A percentile compares a stretch with the other conserved stretches of the same genome.
phyloP scores from a whole-genome alignment of 2,113 vertebrate species.

The cattle (Bos taurus) region DNA sequence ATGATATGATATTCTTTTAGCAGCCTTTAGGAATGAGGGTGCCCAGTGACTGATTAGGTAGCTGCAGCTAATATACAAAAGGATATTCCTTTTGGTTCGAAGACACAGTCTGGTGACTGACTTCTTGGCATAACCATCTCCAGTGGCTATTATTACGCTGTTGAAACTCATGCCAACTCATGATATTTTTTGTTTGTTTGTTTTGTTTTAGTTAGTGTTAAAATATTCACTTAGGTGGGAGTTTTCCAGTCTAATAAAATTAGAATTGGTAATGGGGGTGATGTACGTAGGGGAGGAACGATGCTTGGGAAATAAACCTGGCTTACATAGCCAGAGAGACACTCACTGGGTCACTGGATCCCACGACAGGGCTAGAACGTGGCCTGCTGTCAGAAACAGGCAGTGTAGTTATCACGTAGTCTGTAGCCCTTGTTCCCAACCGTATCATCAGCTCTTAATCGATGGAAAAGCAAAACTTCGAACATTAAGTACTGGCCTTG shows the following conservation, averaged over 20 bases:
- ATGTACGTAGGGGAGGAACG: not conserved
- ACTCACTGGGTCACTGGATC: fast-evolving
- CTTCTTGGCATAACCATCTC: not conserved
- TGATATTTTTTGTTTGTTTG: not conserved
- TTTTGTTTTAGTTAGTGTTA: not conserved
- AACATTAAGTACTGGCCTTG: not conserved
- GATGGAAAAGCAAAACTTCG: not conserved
- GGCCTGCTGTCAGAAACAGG: not conserved
- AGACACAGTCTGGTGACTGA: not conserved
- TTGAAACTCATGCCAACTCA: not conserved
- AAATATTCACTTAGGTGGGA: not conserved
- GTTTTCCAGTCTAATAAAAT: not conserved
- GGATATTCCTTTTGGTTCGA: not conserved
- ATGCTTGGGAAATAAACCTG: not conserved
- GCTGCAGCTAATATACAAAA: not conserved
- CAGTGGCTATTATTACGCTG: not conserved
- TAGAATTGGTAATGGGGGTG: not conserved
- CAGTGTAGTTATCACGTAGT: fast-evolving
- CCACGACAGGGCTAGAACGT: not conserved
- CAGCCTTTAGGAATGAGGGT: not conserved
- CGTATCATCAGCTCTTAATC: not conserved
- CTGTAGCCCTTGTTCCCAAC: not conserved
- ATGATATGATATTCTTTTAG: not conserved
- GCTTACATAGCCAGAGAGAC: not conserved
- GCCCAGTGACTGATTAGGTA: not conserved